Conservation (phyloP, 2,113 vertebrate species). For the Lepidothrix coronata region DNA sequence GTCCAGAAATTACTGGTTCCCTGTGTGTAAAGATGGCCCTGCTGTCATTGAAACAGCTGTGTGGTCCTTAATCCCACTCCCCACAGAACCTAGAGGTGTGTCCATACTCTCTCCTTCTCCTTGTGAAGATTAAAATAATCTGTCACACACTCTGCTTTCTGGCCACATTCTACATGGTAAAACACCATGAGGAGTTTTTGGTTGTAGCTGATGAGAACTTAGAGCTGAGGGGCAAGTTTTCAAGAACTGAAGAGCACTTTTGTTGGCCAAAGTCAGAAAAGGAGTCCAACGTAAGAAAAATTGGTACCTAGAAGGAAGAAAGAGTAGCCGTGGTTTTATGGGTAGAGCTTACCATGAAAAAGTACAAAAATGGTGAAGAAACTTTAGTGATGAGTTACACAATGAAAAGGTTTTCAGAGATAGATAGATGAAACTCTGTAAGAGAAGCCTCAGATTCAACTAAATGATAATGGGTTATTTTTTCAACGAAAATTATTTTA, state of each 20-base stretch:
- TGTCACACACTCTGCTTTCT: not conserved
- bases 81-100: not conserved
- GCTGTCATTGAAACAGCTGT: not conserved
- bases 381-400: not conserved
- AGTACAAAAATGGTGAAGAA: not conserved
- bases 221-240: not conserved
- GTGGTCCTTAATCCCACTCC: not conserved
- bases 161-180: not conserved
- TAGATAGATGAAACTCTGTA: not conserved
- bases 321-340: not conserved
- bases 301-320: not conserved
- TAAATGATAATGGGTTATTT: not conserved
- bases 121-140: not conserved
- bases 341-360: not conserved
- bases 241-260: not conserved
- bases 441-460: not conserved
- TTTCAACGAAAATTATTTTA: not conserved
- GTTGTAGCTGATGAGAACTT: not conserved
- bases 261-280: not conserved
- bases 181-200: not conserved
- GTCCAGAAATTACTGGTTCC: not conserved
- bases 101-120: not conserved
- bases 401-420: not conserved
- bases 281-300: not conserved
- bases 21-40: fast-evolving